These are phyloP conservation scores for Anthopleura sola DNA, from an alignment of 64 coral and sea anemone species.

Conservation along the genomic window DNA sequence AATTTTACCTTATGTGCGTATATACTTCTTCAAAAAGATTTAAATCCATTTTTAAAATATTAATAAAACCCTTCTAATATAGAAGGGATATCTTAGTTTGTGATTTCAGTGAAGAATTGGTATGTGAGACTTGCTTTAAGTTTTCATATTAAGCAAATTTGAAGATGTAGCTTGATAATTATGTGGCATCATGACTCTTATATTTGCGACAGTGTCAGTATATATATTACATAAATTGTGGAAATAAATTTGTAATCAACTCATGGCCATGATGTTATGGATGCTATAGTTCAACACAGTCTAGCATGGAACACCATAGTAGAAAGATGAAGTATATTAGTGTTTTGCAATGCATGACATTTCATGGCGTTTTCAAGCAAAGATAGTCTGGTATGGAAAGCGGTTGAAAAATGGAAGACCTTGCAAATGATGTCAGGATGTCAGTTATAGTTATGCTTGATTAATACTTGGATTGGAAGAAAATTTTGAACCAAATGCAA, in stretches of 20 bases:
- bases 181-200: neutral
- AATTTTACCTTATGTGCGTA: neutral
- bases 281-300: too few relatives aligned
- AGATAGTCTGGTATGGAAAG: neutral
- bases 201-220: too few relatives aligned
- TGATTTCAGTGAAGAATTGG: neutral
- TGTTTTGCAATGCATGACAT: too few relatives aligned
- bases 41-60: constrained; percentile 16
- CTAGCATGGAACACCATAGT: too few relatives aligned
- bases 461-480: too few relatives aligned
- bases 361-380: neutral
- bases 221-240: too few relatives aligned
- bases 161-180: neutral
- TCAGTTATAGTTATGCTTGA: neutral
- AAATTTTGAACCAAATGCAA: too few relatives aligned
- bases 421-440: neutral
- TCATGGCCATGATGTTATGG: too few relatives aligned
- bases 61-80: constrained; percentile 11
- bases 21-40: constrained; percentile 12
- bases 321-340: too few relatives aligned
- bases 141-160: neutral
- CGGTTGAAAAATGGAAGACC: neutral
- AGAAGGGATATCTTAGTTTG: neutral
- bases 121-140: neutral
- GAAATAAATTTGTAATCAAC: too few relatives aligned